These are phyloP conservation scores for Smittia sp. DNA, from an alignment of 2,888 invertebrate species.

Conservation along the genomic window DNA sequence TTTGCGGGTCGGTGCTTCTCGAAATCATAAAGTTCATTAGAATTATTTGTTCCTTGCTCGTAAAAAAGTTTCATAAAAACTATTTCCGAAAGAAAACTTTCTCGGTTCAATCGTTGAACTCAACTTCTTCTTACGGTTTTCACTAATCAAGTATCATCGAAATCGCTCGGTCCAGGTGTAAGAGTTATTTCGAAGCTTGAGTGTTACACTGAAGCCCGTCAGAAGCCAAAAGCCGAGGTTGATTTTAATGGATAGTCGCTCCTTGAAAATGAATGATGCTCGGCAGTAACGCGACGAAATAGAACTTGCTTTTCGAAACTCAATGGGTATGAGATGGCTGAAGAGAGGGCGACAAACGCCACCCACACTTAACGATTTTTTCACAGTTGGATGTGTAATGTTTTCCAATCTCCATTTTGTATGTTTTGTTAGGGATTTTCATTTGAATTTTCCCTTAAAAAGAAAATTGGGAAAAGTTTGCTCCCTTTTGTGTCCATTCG, in stretches of 20 bases:
- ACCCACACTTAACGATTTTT: slow-evolving; percentile 39
- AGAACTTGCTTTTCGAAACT: slow-evolving; percentile 17
- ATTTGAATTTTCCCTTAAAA: background rate
- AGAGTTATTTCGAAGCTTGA: no score
- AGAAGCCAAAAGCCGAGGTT: background rate
- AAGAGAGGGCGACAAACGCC: slow-evolving; percentile 3
- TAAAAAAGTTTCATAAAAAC: background rate
- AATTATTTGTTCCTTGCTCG: slow-evolving; percentile 15
- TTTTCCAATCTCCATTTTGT: slow-evolving; percentile 40
- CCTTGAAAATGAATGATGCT: slow-evolving; percentile 18
- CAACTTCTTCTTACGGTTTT: no score
- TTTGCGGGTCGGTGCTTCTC: slow-evolving; percentile 23
- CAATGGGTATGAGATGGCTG: slow-evolving; percentile 3
- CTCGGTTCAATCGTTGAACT: no score
- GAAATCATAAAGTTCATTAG: slow-evolving; percentile 25
- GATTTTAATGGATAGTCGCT: background rate
- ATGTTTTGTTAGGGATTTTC: slow-evolving; percentile 26
- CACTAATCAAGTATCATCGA: no score
- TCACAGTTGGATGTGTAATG: slow-evolving; percentile 33
- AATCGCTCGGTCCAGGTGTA: no score
- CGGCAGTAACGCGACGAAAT: slow-evolving; percentile 31
- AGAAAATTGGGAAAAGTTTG: no score
- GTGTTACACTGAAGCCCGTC: no score
- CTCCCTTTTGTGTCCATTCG: no score
- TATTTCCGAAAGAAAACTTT: no score